Evolutionary conservation across 1,140 invertebrate genomes (phyloP), one percentile per base, ranked within the genome.

Genomic region (Oppia nitens): DNA sequence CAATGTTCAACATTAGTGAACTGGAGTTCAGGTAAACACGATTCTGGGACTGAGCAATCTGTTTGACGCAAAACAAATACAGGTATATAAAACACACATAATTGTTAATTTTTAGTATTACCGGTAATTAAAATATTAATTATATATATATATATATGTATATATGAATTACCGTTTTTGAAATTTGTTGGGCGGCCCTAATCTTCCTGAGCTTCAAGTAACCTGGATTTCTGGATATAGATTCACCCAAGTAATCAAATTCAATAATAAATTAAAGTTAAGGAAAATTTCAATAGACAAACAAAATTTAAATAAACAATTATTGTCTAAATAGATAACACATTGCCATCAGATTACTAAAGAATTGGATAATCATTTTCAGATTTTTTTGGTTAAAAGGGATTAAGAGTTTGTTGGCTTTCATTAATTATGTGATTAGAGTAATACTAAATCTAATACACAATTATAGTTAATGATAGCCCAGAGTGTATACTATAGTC

Each of bases 151-250:
- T n/a, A n/a, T n/a, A n/a, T n/a, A n/a, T n/a, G n/a, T n/a, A 47
- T 51, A 25, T 20, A 45, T 52, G 23, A 73, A 77, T 79, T 79
- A 95, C 88, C 63, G 91, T 97, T 76, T 87, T 82, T 23, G 96
- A 85, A 74, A 99, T 98, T 68, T 83, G 91, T 69, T 98, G 93
- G 2, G 96, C 89, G 45, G 95, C 96, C 67, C 92, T 79, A 63
- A 99, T 88, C 74, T 98, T 99, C 63, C 96, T 79, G 62, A 99
- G 73, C 71, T 99, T 98, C 57, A 99, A 75, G 68, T 98, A 99
- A 70, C 95, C 96, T 63, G 94, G 93, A 75, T 97, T 98, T 70
- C 82, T 78, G 57, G 83, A 80, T 66, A 98, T 85, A 53, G 95
- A 90, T 75, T 93, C 79, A 75, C 95, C 95, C 75, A 98, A 84